These are phyloP conservation scores for Ariopsis seemanni DNA, from an alignment of 2,113 vertebrate genomes.

Conservation along the genomic window DNA sequence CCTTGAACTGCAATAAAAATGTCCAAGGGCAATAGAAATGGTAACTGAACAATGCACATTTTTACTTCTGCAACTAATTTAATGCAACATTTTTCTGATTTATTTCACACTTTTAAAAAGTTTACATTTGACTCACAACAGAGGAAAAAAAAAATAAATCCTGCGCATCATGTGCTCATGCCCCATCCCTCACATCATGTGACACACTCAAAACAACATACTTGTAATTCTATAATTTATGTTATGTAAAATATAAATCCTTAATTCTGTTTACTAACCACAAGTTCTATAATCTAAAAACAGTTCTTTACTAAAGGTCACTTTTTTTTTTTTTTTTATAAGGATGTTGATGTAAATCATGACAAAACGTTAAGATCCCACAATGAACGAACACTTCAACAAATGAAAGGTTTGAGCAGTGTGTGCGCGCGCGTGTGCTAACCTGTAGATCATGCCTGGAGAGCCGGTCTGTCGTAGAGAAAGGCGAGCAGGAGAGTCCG, in stretches of 20 bases:
- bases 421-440: constrained; percentile 49
- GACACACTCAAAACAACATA: neutral
- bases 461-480: constrained; percentile 95
- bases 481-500: constrained; percentile 95
- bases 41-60: no score
- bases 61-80: no score
- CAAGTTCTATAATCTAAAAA: no score
- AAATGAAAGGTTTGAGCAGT: neutral
- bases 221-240: no score
- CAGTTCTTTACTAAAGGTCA: no score
- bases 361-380: neutral
- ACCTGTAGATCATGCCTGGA: constrained; percentile 99
- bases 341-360: neutral
- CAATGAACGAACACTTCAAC: neutral
- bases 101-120: no score
- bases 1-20: no score
- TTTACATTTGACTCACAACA: no score
- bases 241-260: neutral
- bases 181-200: neutral
- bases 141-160: no score
- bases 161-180: no score
- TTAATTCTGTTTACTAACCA: neutral
- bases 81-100: no score
- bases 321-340: neutral
- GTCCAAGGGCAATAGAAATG: no score